phyloP scores from a whole-genome alignment of 2,113 vertebrate species.

The Solea senegalensis region DNA sequence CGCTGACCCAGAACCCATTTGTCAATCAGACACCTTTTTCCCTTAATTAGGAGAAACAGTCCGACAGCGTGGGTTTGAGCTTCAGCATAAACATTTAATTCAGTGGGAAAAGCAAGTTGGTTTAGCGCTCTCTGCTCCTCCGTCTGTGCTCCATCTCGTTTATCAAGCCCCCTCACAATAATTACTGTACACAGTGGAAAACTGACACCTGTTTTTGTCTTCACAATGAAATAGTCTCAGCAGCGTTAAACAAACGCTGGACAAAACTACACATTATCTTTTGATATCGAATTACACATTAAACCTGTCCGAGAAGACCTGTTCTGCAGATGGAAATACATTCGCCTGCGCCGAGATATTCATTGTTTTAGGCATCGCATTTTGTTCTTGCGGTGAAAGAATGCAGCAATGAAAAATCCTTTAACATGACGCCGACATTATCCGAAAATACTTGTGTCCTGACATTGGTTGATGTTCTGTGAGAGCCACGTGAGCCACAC shows the following conservation, averaged over 20 bases:
- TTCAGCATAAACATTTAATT: conserved; percentile 36
- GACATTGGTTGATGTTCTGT: conserved; percentile 32
- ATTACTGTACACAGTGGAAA: conserved; percentile 23
- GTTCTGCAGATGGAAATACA: conserved; percentile 9
- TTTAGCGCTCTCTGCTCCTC: conserved; percentile 18
- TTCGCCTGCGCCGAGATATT: not conserved
- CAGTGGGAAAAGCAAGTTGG: conserved; percentile 33
- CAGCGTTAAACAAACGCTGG: conserved; percentile 32
- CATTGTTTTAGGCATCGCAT: conserved; percentile 23
- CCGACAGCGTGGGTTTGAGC: conserved; percentile 21
- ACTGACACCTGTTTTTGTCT: conserved; percentile 41
- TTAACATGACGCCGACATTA: not conserved
- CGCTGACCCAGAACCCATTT: conserved; percentile 60
- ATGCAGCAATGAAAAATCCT: not conserved
- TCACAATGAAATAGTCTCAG: conserved; percentile 10
- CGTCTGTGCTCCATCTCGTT: conserved; percentile 11
- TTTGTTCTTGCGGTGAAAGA: conserved; percentile 29
- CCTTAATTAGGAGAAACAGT: conserved; percentile 64
- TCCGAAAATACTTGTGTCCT: conserved; percentile 29
- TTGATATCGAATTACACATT: conserved; percentile 18
- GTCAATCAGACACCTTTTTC: conserved; percentile 54
- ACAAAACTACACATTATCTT: conserved; percentile 7
- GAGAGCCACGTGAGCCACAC: conserved; percentile 32
- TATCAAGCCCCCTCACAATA: conserved; percentile 1
- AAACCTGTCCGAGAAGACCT: not conserved